Conservation (phyloP, 2,113 vertebrate species). For the Guaruba guarouba region DNA sequence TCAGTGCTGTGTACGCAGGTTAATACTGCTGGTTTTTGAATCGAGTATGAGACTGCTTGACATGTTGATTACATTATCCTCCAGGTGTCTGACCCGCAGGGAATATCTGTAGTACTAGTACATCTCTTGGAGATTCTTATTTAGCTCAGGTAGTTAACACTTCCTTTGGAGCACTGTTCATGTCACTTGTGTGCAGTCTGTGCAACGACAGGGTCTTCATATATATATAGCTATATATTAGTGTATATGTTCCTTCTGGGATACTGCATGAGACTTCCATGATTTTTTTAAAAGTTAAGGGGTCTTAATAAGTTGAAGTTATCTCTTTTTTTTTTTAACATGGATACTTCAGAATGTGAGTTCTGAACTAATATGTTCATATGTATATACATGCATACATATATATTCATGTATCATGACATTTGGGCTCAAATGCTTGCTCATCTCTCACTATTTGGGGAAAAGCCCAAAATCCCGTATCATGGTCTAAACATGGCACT, state of each 20-base stretch:
- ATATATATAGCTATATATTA: not conserved
- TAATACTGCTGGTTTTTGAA: not conserved
- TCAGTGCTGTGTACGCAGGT: not conserved
- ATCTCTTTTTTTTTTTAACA: not conserved
- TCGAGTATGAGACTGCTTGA: not conserved
- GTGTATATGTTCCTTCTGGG: not conserved
- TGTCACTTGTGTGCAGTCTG: not conserved
- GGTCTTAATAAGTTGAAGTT: not conserved
- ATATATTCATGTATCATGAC: not conserved
- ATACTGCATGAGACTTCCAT: conserved; percentile 30
- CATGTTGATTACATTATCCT: not conserved
- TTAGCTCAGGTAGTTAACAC: not conserved
- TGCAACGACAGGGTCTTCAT: not conserved
- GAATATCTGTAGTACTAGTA: not conserved
- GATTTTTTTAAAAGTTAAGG: not conserved
- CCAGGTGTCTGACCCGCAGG: not conserved
- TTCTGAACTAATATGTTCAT: not conserved
- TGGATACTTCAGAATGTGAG: not conserved
- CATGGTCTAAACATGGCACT: not conserved
- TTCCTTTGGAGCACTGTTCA: not conserved
- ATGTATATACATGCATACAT: not conserved
- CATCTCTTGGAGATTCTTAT: not conserved
- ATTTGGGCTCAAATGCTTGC: not conserved
- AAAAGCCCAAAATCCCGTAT: not conserved
- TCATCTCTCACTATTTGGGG: conserved; percentile 30